Percentiles rank a stretch among this genome's conserved stretches.
Conservation (phyloP, 2,113 vertebrate genomes). For the Arvicanthis niloticus region DNA sequence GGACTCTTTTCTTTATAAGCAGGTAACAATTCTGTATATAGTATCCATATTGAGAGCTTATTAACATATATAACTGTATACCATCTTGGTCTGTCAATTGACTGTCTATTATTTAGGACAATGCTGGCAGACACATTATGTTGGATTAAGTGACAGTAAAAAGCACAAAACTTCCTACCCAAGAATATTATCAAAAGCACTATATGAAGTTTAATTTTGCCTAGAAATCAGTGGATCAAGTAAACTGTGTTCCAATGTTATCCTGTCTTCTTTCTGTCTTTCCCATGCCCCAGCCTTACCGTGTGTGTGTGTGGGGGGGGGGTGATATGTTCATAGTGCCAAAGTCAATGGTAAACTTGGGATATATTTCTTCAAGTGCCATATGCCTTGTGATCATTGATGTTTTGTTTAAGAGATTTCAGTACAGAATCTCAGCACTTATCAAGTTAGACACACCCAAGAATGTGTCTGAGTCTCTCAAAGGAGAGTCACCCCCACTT, state of each 20-base stretch:
- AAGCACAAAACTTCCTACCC: constrained; percentile 7
- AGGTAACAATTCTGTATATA: neutral
- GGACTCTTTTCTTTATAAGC: neutral
- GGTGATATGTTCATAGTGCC: neutral
- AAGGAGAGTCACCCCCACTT: neutral
- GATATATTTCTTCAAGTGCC: neutral
- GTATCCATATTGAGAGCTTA: neutral
- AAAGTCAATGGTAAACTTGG: neutral
- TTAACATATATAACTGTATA: neutral
- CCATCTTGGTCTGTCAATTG: neutral
- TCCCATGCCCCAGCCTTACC: neutral
- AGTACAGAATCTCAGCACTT: neutral
- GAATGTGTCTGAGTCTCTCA: neutral
- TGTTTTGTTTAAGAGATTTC: neutral
- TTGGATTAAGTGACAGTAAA: constrained; percentile 35
- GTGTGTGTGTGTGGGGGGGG: neutral
- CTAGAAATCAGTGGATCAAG: constrained; percentile 20
- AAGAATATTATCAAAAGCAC: constrained; percentile 26
- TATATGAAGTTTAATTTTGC: neutral
- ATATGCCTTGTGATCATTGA: neutral
- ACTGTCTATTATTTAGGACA: neutral
- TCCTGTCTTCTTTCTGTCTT: constrained; percentile 52
- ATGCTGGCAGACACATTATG: constrained; percentile 14
- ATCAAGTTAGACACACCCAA: neutral
- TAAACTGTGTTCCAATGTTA: neutral